Base-by-base conservation (phyloP, 2,888 invertebrate species). In the Leptarthrus brevirostris region DNA sequence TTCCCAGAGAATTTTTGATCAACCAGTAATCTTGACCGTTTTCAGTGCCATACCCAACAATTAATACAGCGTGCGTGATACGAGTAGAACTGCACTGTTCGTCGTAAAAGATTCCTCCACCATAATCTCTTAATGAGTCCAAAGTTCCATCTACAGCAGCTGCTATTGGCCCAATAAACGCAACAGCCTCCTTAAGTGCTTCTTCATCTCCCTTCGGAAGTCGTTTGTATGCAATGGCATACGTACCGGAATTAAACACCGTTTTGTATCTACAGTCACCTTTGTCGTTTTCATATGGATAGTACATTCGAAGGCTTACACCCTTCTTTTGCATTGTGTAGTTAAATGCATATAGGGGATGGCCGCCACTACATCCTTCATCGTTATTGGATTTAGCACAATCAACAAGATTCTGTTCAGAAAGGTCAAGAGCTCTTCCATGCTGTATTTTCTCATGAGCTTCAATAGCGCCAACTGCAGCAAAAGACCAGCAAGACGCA, bases 1-100 rank as follows among this genome's bases (percentile, higher is more conserved):
- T 87, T 34, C 95, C 90, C 93, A 93, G 94, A 66, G 94, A 74
- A 47, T 76, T 76, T 54, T 74, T 76, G 10, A 76, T 72, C 8
- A 76, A 30, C 72, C 74, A 76, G 70, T 76, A 75, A 61, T 76
- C 76, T 14, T 56, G 12, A 20, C 70, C 75, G 14, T 56, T 72
- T 10, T 56, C 69, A 18, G 56, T 74, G 6, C 74, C 76, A 56
- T 75, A 76, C 0, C 76, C 76, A 64, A 76, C 73, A 20, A 66
- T 64, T 24, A 73, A 8, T 0, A 72, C 72, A 16, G 66, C 72
- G 70, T 76, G 76, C 24, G 66, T 72, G 14, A 73, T 53, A 1
- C 12, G 20, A 8, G 16, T 18, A 3, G 72, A 16, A 40, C 34
- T 47, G 30, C 76, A 76, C 12, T 54, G 24, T 20, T 58, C 18